Evolutionary conservation across 2,888 invertebrate species (phyloP).

Genomic region (Pristionchus exspectatus): DNA sequence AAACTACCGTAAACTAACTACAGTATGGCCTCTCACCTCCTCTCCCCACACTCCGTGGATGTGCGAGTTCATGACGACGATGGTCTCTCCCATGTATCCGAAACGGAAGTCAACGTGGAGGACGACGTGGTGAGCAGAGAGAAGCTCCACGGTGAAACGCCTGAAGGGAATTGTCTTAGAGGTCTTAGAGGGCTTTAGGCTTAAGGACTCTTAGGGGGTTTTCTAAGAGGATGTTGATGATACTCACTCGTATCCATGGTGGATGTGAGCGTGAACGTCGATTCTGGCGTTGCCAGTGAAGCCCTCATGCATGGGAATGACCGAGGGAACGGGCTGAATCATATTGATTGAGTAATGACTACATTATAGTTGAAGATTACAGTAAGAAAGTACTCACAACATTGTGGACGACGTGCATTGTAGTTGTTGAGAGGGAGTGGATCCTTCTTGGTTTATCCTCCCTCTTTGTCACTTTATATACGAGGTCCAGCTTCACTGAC

Average conservation of each 20-base stretch:
- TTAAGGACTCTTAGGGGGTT: no score
- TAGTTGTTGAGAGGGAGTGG: conserved; percentile 27
- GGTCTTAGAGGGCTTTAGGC: background rate
- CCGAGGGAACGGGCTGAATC: conserved; percentile 51
- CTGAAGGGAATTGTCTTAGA: conserved; percentile 50
- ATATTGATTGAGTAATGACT: background rate
- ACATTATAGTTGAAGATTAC: no score
- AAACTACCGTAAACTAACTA: background rate
- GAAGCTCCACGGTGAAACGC: conserved; percentile 71
- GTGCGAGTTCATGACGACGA: conserved; percentile 67
- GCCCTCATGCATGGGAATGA: conserved; percentile 55
- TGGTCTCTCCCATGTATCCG: conserved; percentile 61
- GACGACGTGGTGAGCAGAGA: conserved; percentile 72
- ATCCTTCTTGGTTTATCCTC: background rate
- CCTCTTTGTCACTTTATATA: background rate
- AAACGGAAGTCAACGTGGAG: conserved; percentile 74
- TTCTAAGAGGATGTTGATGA: background rate
- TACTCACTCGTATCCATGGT: conserved; percentile 49
- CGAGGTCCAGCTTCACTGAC: background rate
- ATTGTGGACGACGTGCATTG: conserved; percentile 46
- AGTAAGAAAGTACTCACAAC: conserved; percentile 26
- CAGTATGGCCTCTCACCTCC: conserved; percentile 56
- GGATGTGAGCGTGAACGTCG: conserved; percentile 54
- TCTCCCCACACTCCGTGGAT: conserved; percentile 67
- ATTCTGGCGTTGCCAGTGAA: conserved; percentile 39